phyloP scores from a whole-genome alignment of 1,140 invertebrate species.

The Eurytemora carolleeae region DNA sequence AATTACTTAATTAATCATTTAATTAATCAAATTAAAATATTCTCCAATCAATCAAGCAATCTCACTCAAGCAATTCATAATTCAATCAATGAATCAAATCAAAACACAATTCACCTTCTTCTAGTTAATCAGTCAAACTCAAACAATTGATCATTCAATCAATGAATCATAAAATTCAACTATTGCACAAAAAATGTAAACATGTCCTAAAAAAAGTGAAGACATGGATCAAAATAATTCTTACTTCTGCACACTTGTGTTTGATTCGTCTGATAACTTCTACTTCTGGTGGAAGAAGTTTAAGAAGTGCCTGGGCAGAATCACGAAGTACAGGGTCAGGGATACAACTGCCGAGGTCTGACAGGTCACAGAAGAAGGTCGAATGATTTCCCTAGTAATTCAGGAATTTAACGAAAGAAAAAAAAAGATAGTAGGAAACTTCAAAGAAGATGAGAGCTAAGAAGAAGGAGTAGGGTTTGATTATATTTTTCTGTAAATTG shows the following conservation, averaged over 20 bases:
- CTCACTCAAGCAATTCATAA: too few relatives aligned
- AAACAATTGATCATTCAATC: too few relatives aligned
- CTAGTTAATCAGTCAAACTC: too few relatives aligned
- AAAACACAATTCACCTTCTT: too few relatives aligned
- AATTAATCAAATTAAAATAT: too few relatives aligned
- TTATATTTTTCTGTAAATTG: too few relatives aligned
- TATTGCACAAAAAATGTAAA: background rate
- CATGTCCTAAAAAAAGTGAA: constrained; percentile 31
- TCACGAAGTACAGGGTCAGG: constrained; percentile 58
- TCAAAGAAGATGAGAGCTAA: too few relatives aligned
- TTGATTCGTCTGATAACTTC: constrained; percentile 31
- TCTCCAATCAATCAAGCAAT: too few relatives aligned
- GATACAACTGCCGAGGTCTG: constrained; percentile 62
- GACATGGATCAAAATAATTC: constrained; percentile 22
- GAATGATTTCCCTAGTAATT: background rate
- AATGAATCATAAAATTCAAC: too few relatives aligned
- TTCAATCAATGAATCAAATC: too few relatives aligned
- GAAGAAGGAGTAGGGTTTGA: too few relatives aligned
- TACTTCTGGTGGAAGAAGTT: constrained; percentile 70
- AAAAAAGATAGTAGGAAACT: background rate
- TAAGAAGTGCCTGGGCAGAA: constrained; percentile 59
- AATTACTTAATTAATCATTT: too few relatives aligned
- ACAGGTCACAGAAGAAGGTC: constrained; percentile 30
- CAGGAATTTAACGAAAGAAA: background rate
- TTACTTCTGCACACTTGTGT: constrained; percentile 25